Conservation (phyloP, 2,888 invertebrate species). For the Sminthurinus aureus region DNA sequence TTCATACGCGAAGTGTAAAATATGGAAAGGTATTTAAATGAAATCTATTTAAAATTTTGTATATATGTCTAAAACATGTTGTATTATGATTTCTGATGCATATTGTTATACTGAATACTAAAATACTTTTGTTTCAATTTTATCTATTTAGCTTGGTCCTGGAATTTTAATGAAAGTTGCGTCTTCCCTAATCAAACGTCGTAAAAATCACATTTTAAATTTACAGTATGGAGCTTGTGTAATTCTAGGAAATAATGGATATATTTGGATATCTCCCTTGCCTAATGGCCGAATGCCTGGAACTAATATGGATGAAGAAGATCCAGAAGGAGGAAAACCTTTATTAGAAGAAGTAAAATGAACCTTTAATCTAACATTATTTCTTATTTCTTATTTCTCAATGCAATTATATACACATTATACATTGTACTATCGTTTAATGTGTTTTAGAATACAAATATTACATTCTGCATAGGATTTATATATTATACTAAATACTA, state of each 20-base stretch:
- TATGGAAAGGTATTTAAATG: constrained; percentile 86
- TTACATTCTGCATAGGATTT: no score
- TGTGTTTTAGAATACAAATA: not conserved
- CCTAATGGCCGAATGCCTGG: constrained; percentile 59
- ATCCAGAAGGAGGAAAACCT: constrained; percentile 74
- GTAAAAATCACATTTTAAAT: constrained; percentile 96
- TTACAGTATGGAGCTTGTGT: constrained; percentile 89
- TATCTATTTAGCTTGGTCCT: constrained; percentile 74
- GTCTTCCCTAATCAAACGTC: constrained; percentile 87
- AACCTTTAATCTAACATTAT: no score
- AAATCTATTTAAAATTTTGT: not conserved
- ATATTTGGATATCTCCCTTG: constrained; percentile 66
- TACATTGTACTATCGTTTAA: no score
- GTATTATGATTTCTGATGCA: no score
- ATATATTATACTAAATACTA: not conserved
- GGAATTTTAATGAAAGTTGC: constrained; percentile 90
- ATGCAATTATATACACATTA: no score
- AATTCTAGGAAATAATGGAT: constrained; percentile 96
- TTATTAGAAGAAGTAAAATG: constrained; percentile 71
- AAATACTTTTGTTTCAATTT: not conserved
- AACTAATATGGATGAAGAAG: constrained; percentile 66
- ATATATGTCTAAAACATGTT: no score
- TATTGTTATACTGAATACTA: no score
- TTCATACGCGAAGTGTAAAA: constrained; percentile 95
- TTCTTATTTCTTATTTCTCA: not conserved